Conservation (phyloP, 2,113 vertebrate species). For the Corynorhinus townsendii region DNA sequence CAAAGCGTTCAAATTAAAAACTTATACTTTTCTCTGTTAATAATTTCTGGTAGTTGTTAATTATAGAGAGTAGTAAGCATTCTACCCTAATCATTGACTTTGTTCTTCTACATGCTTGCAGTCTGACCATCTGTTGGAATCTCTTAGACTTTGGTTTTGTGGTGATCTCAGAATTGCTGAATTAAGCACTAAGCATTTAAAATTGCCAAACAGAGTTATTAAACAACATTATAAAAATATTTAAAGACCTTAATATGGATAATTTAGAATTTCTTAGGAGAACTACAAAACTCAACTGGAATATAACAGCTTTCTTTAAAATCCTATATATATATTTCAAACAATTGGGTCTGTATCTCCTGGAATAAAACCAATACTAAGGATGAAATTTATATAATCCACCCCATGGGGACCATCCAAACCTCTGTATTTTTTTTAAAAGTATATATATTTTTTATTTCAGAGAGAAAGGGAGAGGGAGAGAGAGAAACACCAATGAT, state of each 20-base stretch:
- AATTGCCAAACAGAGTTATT: background rate
- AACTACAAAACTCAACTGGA: background rate
- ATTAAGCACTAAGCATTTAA: background rate
- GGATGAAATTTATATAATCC: background rate
- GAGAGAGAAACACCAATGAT: too few species aligned
- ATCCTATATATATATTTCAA: background rate
- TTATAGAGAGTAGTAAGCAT: background rate
- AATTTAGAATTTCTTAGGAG: conserved; percentile 7
- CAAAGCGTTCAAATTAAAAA: background rate
- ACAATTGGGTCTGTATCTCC: background rate
- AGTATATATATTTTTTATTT: too few species aligned
- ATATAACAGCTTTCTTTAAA: conserved; percentile 9
- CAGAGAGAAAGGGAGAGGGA: too few species aligned
- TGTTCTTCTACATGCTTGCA: background rate
- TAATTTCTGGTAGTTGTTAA: background rate
- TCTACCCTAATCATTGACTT: background rate
- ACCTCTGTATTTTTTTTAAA: background rate
- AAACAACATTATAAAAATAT: background rate
- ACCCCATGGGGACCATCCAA: background rate
- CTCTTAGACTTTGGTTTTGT: conserved; percentile 1
- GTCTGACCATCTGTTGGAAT: background rate
- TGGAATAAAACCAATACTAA: background rate
- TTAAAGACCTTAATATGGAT: background rate
- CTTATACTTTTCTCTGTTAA: background rate
- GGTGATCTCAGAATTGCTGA: conserved; percentile 18